Conservation (phyloP, 2,888 invertebrate species). For the Meiosimyza decipiens region DNA sequence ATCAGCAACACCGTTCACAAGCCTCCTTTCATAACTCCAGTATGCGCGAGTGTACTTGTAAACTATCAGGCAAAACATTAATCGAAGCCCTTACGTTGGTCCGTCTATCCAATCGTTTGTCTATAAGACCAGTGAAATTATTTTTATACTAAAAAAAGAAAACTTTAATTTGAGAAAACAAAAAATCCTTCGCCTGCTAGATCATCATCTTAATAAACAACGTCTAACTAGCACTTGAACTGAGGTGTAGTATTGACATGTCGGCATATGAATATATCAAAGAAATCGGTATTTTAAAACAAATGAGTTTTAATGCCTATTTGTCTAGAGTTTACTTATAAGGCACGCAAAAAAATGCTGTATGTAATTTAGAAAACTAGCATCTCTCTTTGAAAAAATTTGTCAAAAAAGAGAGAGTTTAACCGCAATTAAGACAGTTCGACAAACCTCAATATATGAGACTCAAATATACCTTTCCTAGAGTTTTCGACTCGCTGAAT, state of each 20-base stretch:
- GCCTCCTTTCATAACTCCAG: slow-evolving; percentile 26
- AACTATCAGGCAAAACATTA: slow-evolving; percentile 19
- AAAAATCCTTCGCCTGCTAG: background rate
- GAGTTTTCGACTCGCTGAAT: too few relatives aligned
- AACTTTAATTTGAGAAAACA: background rate
- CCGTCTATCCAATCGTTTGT: slow-evolving; percentile 15
- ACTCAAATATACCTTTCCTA: too few relatives aligned
- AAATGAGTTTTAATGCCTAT: too few relatives aligned
- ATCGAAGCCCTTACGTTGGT: slow-evolving; percentile 34
- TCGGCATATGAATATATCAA: too few relatives aligned
- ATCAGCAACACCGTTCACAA: slow-evolving; percentile 29
- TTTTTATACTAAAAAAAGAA: background rate
- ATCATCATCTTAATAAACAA: slow-evolving; percentile 31
- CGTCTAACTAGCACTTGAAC: background rate
- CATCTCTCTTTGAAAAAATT: too few relatives aligned
- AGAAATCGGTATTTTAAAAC: too few relatives aligned
- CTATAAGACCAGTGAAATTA: background rate
- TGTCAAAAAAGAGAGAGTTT: too few relatives aligned
- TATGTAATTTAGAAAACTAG: too few relatives aligned
- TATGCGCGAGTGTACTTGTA: background rate
- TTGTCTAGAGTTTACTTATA: too few relatives aligned
- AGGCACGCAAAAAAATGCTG: too few relatives aligned
- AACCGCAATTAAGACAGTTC: too few relatives aligned
- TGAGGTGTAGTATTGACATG: background rate
- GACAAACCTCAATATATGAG: too few relatives aligned